Conservation (phyloP, 2,888 invertebrate species). For the Philhelius pedissequus region DNA sequence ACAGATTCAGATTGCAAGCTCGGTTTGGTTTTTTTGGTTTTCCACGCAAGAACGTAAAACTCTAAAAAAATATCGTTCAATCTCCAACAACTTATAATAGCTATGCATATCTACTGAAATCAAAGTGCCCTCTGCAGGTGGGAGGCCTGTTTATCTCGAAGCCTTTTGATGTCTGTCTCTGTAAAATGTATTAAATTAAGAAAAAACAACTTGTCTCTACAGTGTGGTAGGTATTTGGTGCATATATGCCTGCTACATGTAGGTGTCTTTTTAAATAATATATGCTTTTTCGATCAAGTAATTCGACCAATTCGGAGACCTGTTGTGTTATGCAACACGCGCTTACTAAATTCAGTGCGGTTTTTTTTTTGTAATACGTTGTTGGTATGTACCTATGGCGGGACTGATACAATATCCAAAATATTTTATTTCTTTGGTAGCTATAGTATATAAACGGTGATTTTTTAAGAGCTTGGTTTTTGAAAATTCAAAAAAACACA, state of each 20-base stretch:
- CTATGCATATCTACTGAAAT: background rate
- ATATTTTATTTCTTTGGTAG: conserved; percentile 28
- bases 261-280: conserved; percentile 46
- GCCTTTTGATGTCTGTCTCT: background rate
- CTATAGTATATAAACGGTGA: no score
- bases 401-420: conserved; percentile 10
- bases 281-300: conserved; percentile 45
- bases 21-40: background rate
- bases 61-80: background rate
- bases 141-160: background rate
- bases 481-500: no score
- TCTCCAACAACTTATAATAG: background rate
- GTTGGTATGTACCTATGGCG: conserved; percentile 18
- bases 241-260: conserved; percentile 23
- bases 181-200: background rate
- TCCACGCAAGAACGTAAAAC: background rate
- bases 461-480: no score
- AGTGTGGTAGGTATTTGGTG: conserved; percentile 11
- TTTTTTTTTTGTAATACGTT: conserved; percentile 1
- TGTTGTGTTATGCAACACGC: conserved; percentile 45
- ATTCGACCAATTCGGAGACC: conserved; percentile 52
- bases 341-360: conserved; percentile 5
- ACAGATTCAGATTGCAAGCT: conserved; percentile 14
- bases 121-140: conserved; percentile 15
- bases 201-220: conserved; percentile 1